A percentile compares a stretch with the other conserved stretches of the same genome.
Conservation (phyloP, 2,797 vertebrate species). For the Amblyopsis hoosieri region DNA sequence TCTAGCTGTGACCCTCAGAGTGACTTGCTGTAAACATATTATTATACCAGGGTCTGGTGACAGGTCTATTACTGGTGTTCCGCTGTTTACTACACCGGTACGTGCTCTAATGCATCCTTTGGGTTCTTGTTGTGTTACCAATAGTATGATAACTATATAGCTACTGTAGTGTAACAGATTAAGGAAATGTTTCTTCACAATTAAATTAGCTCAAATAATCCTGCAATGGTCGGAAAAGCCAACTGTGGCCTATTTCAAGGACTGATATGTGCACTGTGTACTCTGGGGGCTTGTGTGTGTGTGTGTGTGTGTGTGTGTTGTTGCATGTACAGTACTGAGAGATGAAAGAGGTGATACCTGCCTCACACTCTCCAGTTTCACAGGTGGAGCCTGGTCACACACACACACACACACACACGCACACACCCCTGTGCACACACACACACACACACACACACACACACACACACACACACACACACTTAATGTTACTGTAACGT, state of each 20-base stretch:
- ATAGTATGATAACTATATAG: too few species aligned
- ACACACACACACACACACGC: neutral
- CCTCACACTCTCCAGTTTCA: conserved; percentile 24
- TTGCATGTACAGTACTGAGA: neutral
- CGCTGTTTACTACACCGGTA: too few species aligned
- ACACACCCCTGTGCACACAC: neutral
- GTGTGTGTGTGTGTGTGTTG: conserved; percentile 3
- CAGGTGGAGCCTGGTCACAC: neutral
- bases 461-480: conserved; percentile 1
- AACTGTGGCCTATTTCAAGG: neutral
- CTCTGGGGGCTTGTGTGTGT: neutral
- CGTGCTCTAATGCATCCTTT: too few species aligned
- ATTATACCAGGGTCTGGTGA: too few species aligned
- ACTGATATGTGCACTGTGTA: neutral
- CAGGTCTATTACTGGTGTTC: too few species aligned
- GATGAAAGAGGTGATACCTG: neutral
- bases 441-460: conserved; percentile 1
- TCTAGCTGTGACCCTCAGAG: too few species aligned
- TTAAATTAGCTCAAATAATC: neutral
- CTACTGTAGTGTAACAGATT: too few species aligned
- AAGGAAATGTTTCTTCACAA: too few species aligned
- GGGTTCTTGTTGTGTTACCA: too few species aligned
- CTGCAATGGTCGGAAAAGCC: neutral
- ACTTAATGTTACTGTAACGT: neutral
- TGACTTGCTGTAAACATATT: too few species aligned